Evolutionary conservation across 2,797 vertebrate species (phyloP).

Genomic region (Furcifer pardalis): DNA sequence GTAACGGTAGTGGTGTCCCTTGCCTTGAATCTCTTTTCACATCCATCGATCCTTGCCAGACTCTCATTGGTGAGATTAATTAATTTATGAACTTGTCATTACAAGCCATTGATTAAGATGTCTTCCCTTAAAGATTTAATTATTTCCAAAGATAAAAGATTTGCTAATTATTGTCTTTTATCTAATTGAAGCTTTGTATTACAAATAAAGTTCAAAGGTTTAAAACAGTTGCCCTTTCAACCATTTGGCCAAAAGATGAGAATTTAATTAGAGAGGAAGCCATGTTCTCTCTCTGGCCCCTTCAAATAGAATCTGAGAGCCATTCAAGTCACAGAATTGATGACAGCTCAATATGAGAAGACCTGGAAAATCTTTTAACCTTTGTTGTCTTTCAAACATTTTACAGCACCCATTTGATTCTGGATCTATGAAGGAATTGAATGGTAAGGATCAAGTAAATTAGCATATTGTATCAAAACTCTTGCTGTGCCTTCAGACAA

Average conservation of each 20-base stretch:
- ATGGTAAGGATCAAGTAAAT: slow-evolving; percentile 23
- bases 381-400: slow-evolving; percentile 56
- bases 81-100: slow-evolving; percentile 99
- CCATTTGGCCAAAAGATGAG: slow-evolving; percentile 78
- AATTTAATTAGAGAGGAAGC: slow-evolving; percentile 89
- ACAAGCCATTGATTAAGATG: slow-evolving; percentile 92
- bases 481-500: not conserved
- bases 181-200: slow-evolving; percentile 94
- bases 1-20: slow-evolving; percentile 68
- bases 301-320: slow-evolving; percentile 65
- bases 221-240: slow-evolving; percentile 87
- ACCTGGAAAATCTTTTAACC: slow-evolving; percentile 64
- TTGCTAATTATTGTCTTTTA: slow-evolving; percentile 98
- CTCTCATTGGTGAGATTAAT: slow-evolving; percentile 92
- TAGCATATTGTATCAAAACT: slow-evolving; percentile 32
- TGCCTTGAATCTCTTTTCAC: slow-evolving; percentile 83
- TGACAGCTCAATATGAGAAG: slow-evolving; percentile 49
- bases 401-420: slow-evolving; percentile 40
- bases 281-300: slow-evolving; percentile 67
- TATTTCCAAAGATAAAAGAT: slow-evolving; percentile 96
- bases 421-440: slow-evolving; percentile 46
- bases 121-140: slow-evolving; percentile 95
- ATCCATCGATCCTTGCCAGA: slow-evolving; percentile 88
- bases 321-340: slow-evolving; percentile 55
- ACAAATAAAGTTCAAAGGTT: slow-evolving; percentile 93